Percentiles rank a stretch among this genome's conserved stretches.
Conservation (phyloP, 2,113 vertebrate genomes). For the Picathartes gymnocephalus region DNA sequence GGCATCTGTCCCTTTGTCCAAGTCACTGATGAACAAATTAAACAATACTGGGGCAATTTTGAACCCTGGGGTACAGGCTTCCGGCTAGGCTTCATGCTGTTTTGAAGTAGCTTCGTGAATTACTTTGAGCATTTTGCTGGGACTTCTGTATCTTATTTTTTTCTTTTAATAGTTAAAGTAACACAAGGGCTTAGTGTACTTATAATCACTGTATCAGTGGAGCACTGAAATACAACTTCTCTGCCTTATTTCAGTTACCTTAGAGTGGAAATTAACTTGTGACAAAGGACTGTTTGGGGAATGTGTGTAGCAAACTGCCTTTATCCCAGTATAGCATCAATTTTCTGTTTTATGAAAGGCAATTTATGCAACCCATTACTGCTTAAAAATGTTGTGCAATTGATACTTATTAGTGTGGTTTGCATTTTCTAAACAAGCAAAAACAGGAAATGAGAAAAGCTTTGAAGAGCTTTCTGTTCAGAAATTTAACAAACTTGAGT, state of each 20-base stretch:
- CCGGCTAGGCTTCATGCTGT: background rate
- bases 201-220: background rate
- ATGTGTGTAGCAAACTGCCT: background rate
- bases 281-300: background rate
- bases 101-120: background rate
- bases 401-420: background rate
- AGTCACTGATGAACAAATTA: background rate
- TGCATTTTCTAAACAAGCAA: background rate
- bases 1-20: rapidly evolving
- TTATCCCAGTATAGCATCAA: background rate
- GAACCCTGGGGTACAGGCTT: background rate
- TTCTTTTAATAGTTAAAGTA: background rate
- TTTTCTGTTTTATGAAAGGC: background rate
- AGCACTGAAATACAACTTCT: background rate
- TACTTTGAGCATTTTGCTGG: background rate
- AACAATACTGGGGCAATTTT: background rate
- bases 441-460: background rate
- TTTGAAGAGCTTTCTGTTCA: background rate
- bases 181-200: background rate
- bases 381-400: background rate
- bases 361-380: background rate
- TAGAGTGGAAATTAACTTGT: background rate
- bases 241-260: background rate
- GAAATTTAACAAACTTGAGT: background rate
- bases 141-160: background rate